Conservation (phyloP, 2,113 vertebrate genomes). For the Ictalurus punctatus region DNA sequence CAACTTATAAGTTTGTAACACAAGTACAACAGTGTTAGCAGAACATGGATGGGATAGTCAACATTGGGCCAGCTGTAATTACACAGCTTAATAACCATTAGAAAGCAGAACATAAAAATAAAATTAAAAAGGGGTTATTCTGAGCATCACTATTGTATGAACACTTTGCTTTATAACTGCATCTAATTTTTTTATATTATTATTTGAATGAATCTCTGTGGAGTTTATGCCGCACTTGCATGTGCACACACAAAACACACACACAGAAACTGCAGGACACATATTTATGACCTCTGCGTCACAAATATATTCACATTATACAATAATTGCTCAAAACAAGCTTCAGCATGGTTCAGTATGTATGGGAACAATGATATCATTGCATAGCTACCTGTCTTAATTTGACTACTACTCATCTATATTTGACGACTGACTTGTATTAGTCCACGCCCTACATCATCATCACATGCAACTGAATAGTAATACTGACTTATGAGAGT, state of each 20-base stretch:
- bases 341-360: background rate
- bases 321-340: background rate
- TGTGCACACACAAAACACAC: background rate
- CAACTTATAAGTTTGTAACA: too few relatives aligned
- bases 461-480: background rate
- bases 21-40: too few relatives aligned
- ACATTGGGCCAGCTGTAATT: too few relatives aligned
- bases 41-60: too few relatives aligned
- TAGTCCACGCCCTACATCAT: background rate
- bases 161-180: too few relatives aligned
- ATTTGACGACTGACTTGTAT: background rate
- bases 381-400: background rate
- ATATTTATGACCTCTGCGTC: background rate
- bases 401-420: background rate
- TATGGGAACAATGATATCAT: background rate
- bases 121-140: background rate
- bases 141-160: background rate
- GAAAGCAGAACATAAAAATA: background rate
- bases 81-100: background rate
- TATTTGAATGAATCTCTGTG: background rate
- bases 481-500: slow-evolving; percentile 9
- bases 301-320: too few relatives aligned
- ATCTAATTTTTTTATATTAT: too few relatives aligned
- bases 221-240: background rate
- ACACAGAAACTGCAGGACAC: background rate